Conservation (phyloP, 2,797 vertebrate genomes). For the Prionace glauca region DNA sequence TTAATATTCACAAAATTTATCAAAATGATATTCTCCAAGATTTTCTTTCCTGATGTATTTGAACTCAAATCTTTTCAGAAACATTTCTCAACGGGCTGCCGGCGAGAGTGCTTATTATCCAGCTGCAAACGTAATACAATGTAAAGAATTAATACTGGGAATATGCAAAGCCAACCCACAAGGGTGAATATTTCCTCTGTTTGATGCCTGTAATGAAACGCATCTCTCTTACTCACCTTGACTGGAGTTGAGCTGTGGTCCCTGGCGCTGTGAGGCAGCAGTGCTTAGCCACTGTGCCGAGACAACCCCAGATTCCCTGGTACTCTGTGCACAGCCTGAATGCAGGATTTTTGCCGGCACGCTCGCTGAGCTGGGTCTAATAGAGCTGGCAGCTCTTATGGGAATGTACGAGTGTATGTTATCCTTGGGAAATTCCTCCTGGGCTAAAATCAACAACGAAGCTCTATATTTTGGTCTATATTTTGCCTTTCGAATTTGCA, state of each 20-base stretch:
- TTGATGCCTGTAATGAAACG: not conserved
- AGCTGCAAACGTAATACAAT: not conserved
- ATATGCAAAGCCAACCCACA: not conserved
- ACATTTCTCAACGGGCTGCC: not conserved
- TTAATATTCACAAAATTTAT: not conserved
- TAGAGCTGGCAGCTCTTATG: no score
- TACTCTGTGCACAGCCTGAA: no score
- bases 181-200: not conserved
- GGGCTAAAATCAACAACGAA: no score
- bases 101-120: not conserved
- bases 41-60: not conserved
- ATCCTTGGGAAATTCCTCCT: not conserved
- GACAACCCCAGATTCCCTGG: no score
- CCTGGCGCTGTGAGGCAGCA: no score
- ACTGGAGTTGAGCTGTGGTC: no score
- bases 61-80: not conserved
- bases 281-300: no score
- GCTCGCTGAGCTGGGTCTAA: no score
- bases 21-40: not conserved
- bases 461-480: not conserved
- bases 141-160: not conserved
- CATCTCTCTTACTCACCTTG: not conserved
- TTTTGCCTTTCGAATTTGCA: not conserved
- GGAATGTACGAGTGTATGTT: no score
- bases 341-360: no score